phyloP scores from a whole-genome alignment of 2,113 vertebrate species.

The Falcunculus frontatus region DNA sequence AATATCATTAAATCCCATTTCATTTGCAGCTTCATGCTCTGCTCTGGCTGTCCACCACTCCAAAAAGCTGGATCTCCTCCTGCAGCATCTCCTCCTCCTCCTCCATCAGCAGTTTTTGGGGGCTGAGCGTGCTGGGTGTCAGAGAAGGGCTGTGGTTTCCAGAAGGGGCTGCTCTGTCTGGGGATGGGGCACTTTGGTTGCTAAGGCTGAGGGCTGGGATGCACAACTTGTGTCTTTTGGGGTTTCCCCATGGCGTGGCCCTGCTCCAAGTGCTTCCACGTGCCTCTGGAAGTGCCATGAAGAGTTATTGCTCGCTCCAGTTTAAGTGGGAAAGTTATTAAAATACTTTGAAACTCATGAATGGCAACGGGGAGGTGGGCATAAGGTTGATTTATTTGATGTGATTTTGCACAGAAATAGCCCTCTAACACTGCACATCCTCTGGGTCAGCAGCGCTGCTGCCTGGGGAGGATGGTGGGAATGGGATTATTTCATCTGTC shows the following conservation, averaged over 20 bases:
- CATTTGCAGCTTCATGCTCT: background rate
- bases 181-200: background rate
- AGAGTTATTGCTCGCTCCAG: accelerated
- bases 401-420: background rate
- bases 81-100: background rate
- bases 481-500: constrained; percentile 8
- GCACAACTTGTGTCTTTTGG: background rate
- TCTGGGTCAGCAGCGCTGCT: background rate
- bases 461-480: background rate
- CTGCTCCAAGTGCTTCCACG: background rate
- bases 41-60: background rate
- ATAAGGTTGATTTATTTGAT: background rate
- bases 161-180: background rate
- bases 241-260: background rate
- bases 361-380: background rate
- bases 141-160: background rate
- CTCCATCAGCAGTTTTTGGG: background rate
- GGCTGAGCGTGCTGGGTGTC: accelerated
- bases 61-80: background rate
- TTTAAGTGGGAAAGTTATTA: background rate
- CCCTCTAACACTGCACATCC: background rate
- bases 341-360: background rate
- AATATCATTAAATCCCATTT: background rate
- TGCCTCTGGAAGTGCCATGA: background rate
- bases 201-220: background rate